These are phyloP conservation scores for Apodemia mormo DNA, from an alignment of 2,888 invertebrate genomes.

Conservation along the genomic window DNA sequence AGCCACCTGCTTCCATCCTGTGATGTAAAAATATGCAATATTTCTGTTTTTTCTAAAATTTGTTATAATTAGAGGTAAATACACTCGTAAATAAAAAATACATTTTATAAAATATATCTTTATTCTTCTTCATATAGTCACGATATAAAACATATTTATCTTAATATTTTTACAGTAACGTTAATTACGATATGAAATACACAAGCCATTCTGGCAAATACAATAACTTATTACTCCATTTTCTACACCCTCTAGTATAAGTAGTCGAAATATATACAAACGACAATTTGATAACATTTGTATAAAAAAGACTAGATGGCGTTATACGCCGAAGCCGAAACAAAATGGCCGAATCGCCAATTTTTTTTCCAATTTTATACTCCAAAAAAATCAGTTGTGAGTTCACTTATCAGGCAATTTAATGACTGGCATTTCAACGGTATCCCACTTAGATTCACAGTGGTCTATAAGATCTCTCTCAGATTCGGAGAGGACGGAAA, in stretches of 20 bases:
- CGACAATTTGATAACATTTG: slow-evolving; percentile 1
- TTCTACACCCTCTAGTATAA: background rate
- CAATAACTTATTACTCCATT: slow-evolving; percentile 24
- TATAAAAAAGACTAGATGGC: slow-evolving; percentile 56
- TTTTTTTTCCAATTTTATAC: slow-evolving; percentile 24
- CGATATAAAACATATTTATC: background rate
- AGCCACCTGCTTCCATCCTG: too few relatives aligned
- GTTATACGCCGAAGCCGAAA: slow-evolving; percentile 54
- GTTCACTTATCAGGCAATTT: slow-evolving; percentile 84
- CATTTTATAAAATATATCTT: background rate
- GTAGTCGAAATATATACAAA: slow-evolving; percentile 14
- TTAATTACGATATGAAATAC: slow-evolving; percentile 1
- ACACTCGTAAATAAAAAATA: too few relatives aligned
- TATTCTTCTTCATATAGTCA: slow-evolving; percentile 52
- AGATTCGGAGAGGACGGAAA: slow-evolving; percentile 78
- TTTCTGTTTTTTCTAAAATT: too few relatives aligned
- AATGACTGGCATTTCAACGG: slow-evolving; percentile 83
- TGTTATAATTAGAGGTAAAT: too few relatives aligned
- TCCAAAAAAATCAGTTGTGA: slow-evolving; percentile 34
- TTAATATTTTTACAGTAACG: slow-evolving; percentile 4
- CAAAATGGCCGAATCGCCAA: slow-evolving; percentile 31
- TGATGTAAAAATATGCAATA: too few relatives aligned
- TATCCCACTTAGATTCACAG: slow-evolving; percentile 85
- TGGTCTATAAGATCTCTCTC: slow-evolving; percentile 85
- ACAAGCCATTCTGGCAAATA: slow-evolving; percentile 23